Percentiles rank a stretch among this genome's conserved stretches.
Evolutionary conservation across 2,113 vertebrate species (phyloP).

Genomic region (Murina feae): DNA sequence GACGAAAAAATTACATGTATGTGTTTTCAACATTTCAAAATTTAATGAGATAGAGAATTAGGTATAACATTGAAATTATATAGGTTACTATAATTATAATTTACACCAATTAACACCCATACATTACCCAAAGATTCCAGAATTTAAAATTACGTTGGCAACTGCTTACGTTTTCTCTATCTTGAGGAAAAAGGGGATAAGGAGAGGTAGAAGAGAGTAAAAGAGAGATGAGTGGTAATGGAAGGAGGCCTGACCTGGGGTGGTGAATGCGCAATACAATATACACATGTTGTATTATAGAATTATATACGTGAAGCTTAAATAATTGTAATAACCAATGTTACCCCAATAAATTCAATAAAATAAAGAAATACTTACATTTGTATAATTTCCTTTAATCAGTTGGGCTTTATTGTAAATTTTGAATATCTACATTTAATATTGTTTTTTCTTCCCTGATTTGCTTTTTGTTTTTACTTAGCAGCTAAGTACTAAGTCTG

Average conservation of each 20-base stretch:
- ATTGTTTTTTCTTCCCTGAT: neutral
- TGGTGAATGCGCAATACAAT: neutral
- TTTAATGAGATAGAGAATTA: neutral
- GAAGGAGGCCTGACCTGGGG: neutral
- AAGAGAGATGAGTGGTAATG: neutral
- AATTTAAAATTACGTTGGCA: neutral
- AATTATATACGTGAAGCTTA: neutral
- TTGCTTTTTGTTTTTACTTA: neutral
- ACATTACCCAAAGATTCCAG: neutral
- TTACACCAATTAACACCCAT: neutral
- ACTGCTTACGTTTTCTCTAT: neutral
- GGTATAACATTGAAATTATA: neutral
- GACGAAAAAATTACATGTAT: neutral
- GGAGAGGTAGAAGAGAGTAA: neutral
- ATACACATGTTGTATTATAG: neutral
- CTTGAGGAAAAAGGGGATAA: neutral
- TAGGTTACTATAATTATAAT: neutral
- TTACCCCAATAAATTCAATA: neutral
- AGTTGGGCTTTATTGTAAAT: neutral
- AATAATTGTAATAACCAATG: neutral
- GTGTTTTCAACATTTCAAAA: constrained; percentile 5
- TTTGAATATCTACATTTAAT: neutral
- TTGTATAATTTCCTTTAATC: neutral
- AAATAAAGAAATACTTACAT: neutral
- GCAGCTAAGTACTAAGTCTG: neutral